phyloP scores from a whole-genome alignment of 2,797 vertebrate genomes.

The Hyperoplus immaculatus region DNA sequence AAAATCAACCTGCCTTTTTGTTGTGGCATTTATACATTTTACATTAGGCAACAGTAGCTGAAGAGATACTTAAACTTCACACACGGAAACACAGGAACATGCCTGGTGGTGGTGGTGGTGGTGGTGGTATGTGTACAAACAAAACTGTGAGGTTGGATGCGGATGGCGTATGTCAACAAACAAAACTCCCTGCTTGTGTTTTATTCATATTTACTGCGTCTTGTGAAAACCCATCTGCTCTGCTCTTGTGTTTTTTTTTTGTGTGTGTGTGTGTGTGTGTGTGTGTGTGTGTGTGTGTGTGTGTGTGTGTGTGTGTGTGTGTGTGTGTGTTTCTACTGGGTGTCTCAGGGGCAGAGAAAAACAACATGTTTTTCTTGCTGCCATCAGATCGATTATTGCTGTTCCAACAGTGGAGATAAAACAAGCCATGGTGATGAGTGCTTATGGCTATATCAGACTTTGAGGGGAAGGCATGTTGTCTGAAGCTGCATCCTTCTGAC shows the following conservation, averaged over 20 bases:
- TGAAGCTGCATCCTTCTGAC: conserved; percentile 36
- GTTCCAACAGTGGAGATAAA: conserved; percentile 64
- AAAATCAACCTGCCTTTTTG: conserved; percentile 6
- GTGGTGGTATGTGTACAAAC: too few relatives aligned
- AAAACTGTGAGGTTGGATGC: too few relatives aligned
- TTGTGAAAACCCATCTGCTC: conserved; percentile 59
- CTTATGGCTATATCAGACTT: conserved; percentile 48
- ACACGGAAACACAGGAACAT: neutral
- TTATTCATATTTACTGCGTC: conserved; percentile 41
- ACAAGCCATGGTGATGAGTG: conserved; percentile 50
- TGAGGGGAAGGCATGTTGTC: conserved; percentile 37
- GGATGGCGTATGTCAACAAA: neutral
- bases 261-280: conserved; percentile 44
- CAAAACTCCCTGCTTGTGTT: conserved; percentile 12
- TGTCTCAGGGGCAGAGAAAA: conserved; percentile 59
- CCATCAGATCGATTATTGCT: conserved; percentile 71
- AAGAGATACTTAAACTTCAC: conserved; percentile 5
- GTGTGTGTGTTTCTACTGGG: conserved; percentile 42
- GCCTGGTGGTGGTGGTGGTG: neutral
- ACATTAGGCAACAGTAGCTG: neutral
- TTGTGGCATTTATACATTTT: conserved; percentile 5
- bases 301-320: conserved; percentile 36
- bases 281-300: conserved; percentile 26
- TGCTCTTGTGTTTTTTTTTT: neutral
- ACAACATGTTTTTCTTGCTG: conserved; percentile 66